phyloP scores from a whole-genome alignment of 2,888 invertebrate species.

The Pyrocoelia pectoralis region DNA sequence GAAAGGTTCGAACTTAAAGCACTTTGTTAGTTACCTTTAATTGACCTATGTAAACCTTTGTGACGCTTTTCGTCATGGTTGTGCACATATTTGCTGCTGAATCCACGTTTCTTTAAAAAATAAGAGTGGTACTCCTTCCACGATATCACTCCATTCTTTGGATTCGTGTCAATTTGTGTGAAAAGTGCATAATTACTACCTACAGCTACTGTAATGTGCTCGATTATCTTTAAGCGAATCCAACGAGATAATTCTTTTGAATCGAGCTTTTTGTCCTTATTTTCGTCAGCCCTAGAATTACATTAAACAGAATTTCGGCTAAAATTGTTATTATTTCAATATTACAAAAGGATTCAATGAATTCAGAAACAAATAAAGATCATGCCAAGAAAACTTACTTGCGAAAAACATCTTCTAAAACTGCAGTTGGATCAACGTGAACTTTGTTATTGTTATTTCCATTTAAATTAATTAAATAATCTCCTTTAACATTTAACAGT shows the following conservation, averaged over 20 bases:
- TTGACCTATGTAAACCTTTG: slow-evolving; percentile 67
- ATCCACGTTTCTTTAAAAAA: slow-evolving; percentile 75
- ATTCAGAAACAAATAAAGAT: no score
- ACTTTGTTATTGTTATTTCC: slow-evolving; percentile 53
- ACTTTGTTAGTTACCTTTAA: slow-evolving; percentile 60
- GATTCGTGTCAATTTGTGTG: slow-evolving; percentile 70
- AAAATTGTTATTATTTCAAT: no score
- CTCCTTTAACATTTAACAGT: slow-evolving; percentile 61
- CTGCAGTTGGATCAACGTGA: slow-evolving; percentile 53
- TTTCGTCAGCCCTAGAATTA: slow-evolving; percentile 68
- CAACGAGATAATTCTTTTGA: slow-evolving; percentile 71
- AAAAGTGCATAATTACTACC: slow-evolving; percentile 73
- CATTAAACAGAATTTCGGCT: no score
- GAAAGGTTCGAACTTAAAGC: neutral
- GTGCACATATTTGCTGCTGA: slow-evolving; percentile 69
- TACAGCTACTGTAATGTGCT: slow-evolving; percentile 73
- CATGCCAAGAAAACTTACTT: slow-evolving; percentile 53
- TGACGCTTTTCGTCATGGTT: slow-evolving; percentile 73
- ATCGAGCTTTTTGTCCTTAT: slow-evolving; percentile 65
- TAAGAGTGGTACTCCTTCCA: slow-evolving; percentile 84
- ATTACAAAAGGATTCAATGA: no score
- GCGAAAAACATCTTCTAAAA: slow-evolving; percentile 56
- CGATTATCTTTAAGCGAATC: slow-evolving; percentile 72
- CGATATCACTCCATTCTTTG: slow-evolving; percentile 72
- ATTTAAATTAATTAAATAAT: slow-evolving; percentile 59